Evolutionary conservation across 2,797 vertebrate genomes (phyloP).

Genomic region (Cossypha niveicapilla): DNA sequence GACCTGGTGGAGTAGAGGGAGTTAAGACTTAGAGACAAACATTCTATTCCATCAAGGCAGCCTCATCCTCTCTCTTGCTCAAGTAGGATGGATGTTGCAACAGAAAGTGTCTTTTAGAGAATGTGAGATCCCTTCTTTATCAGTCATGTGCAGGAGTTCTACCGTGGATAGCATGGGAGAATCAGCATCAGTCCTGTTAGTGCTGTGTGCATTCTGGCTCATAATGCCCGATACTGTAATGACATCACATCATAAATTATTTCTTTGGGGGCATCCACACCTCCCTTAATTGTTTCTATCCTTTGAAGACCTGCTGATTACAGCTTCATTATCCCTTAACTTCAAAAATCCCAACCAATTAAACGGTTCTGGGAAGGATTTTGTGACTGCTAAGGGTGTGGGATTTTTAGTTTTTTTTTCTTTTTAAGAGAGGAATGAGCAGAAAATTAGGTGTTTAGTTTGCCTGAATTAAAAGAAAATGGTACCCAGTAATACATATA

Average conservation of each 20-base stretch:
- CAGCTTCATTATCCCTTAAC: background rate
- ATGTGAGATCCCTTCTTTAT: background rate
- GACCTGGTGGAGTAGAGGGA: background rate
- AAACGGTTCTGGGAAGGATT: slow-evolving; percentile 39
- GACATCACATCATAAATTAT: slow-evolving; percentile 33
- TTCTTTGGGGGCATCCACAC: slow-evolving; percentile 34
- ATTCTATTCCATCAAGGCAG: background rate
- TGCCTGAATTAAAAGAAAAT: slow-evolving; percentile 24
- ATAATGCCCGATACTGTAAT: background rate
- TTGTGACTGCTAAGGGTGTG: slow-evolving; percentile 25
- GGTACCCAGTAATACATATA: background rate
- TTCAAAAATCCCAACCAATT: slow-evolving; percentile 29
- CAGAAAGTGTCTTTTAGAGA: background rate
- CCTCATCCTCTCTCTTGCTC: background rate
- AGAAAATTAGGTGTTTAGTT: slow-evolving; percentile 42
- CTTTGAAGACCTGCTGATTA: slow-evolving; percentile 53
- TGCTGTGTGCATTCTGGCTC: background rate
- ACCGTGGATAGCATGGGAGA: background rate
- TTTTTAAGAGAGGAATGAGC: background rate
- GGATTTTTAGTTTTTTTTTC: background rate
- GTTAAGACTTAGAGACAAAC: background rate
- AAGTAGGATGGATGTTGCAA: background rate
- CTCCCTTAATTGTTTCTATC: slow-evolving; percentile 25
- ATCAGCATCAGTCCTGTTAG: background rate
- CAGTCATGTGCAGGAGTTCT: background rate